phyloP scores from a whole-genome alignment of 2,113 vertebrate genomes.

The Argyrosomus japonicus region DNA sequence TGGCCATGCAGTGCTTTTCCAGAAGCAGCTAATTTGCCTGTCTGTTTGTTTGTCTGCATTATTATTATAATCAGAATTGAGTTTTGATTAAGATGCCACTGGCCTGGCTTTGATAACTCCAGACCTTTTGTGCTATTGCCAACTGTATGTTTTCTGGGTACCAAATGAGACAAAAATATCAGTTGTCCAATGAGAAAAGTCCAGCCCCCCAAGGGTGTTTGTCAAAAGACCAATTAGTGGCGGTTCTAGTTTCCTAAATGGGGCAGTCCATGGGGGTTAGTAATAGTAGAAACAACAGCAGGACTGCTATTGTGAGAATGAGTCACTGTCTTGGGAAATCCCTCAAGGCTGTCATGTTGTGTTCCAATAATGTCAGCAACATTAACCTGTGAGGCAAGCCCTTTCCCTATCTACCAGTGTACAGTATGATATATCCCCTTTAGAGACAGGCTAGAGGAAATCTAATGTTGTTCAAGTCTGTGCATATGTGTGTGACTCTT shows the following conservation, averaged over 20 bases:
- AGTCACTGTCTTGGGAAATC: slow-evolving; percentile 57
- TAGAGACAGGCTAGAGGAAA: not conserved
- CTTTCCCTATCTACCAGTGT: not conserved
- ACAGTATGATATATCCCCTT: not conserved
- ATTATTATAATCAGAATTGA: slow-evolving; percentile 7
- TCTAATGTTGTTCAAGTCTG: not conserved
- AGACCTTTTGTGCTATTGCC: not conserved
- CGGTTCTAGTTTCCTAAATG: slow-evolving; percentile 28
- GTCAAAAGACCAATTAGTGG: slow-evolving; percentile 44
- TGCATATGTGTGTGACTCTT: not conserved
- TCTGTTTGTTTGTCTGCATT: slow-evolving; percentile 16
- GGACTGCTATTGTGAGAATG: slow-evolving; percentile 45
- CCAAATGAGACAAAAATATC: slow-evolving; percentile 21
- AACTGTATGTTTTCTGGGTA: not conserved
- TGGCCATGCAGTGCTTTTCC: not conserved
- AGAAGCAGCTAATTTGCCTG: slow-evolving; percentile 16
- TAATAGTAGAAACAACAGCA: slow-evolving; percentile 21
- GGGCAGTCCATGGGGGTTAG: not conserved
- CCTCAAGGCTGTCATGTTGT: slow-evolving; percentile 39
- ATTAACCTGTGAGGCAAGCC: slow-evolving; percentile 27
- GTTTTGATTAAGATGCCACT: slow-evolving; percentile 3
- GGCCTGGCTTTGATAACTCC: slow-evolving; percentile 15
- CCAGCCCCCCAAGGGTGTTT: slow-evolving; percentile 4
- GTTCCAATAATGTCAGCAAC: slow-evolving; percentile 45
- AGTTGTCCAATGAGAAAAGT: slow-evolving; percentile 22